Evolutionary conservation across 2,888 invertebrate genomes (phyloP), one percentile per base, ranked within the genome.

Genomic region (Amphimallon solstitiale): DNA sequence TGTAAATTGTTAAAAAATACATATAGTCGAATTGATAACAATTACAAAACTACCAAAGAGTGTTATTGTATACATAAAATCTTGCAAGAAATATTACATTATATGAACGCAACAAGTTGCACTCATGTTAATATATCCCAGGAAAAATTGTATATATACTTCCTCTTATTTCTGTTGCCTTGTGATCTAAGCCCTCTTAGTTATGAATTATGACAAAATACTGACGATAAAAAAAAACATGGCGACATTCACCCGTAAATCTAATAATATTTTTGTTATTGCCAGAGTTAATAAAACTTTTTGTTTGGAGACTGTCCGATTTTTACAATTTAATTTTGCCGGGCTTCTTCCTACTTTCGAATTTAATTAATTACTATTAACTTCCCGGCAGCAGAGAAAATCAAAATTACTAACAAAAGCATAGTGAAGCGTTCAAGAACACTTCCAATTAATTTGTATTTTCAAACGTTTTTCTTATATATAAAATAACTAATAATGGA

Each of bases 181-280:
- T 81, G 79, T 72, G 73, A 76, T 63, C 68, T 75, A 78, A 78
- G 80, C 80, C 80, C 81, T 81, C 77, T 78, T 79, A 80, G 79
- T 82, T 82, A 81, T 82, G 82, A 82, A 82, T 81, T 82, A 81
- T 82, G 80, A 79, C 79, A 76, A 78, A 78, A 74, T 77, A 74
- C 71, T 76, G 72, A 76, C 73, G 75, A 74, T 67, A 70, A 71
- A 68, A 69, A 72, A 68, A 69, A 72, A 71, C 54, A 71, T 70
- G 71, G 71, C 70, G 59, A n/a, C 66, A 51, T 54, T 38, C 10
- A 43, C n/a, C 1, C 9, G 5, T 48, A 48, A 23, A 21, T 48
- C n/a, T 34, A 51, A 3, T 12, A 51, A 51, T 12, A 15, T n/a
- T n/a, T 12, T 51, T 23, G 9, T n/a, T 17, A 38, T n/a, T 23